Conservation (phyloP, 2,113 vertebrate species). For the Rana temporaria region DNA sequence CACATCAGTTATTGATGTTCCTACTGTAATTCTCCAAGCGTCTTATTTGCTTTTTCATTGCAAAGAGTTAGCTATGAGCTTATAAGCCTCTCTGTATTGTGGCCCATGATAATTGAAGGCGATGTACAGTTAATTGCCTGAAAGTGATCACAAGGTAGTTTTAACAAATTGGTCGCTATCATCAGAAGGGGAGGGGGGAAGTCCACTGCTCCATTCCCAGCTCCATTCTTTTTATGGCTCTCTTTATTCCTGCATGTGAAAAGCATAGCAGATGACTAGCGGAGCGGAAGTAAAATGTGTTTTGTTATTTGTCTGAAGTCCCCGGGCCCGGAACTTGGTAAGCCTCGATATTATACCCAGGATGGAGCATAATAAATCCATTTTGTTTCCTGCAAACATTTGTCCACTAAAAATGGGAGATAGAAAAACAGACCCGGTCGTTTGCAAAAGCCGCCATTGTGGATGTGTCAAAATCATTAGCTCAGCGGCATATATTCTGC, state of each 20-base stretch:
- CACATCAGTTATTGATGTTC: not conserved
- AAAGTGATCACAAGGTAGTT: too few relatives aligned
- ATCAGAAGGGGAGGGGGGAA: slow-evolving; percentile 72
- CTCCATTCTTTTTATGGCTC: slow-evolving; percentile 71
- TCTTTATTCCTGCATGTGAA: slow-evolving; percentile 82
- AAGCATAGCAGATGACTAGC: slow-evolving; percentile 84
- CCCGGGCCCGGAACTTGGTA: slow-evolving; percentile 86
- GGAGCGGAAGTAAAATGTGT: slow-evolving; percentile 92
- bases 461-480: slow-evolving; percentile 84
- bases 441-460: slow-evolving; percentile 80
- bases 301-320: slow-evolving; percentile 92
- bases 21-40: not conserved
- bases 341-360: slow-evolving; percentile 83
- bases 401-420: slow-evolving; percentile 84
- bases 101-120: not conserved
- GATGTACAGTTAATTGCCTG: not conserved
- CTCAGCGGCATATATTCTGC: slow-evolving; percentile 81
- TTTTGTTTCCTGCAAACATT: slow-evolving; percentile 90
- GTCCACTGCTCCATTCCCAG: slow-evolving; percentile 73
- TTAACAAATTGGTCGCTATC: slow-evolving; percentile 64
- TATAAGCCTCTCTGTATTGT: not conserved
- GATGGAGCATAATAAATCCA: slow-evolving; percentile 84
- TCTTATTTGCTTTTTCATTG: not conserved
- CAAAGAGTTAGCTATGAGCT: not conserved
- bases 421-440: slow-evolving; percentile 81